Evolutionary conservation across 2,888 invertebrate species (phyloP), one percentile per base, ranked within the genome.

Genomic region (Sphecodes monilicornis): DNA sequence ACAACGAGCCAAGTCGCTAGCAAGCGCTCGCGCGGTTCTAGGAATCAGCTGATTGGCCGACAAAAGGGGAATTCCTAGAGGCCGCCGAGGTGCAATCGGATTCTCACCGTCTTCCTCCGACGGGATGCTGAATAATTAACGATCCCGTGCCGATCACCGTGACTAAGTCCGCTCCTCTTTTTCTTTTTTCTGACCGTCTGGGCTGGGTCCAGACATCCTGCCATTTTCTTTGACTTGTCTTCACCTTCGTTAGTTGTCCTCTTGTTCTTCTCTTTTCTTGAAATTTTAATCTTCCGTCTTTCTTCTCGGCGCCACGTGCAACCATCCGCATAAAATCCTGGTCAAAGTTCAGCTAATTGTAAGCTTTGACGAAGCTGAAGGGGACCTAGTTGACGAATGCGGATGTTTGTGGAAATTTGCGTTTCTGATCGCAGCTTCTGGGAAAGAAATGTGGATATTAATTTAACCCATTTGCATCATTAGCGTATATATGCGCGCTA

Each of bases 1-100:
- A 90, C 88, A 75, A 90, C 89, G 91, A 92, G 90, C 88, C 90
- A 86, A 90, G 90, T 87, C 82, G 77, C 80, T 84, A 76, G 78
- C 76, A 77, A 84, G 78, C 82, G 80, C 77, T 82, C 68, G 69
- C 70, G 46, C 70, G 76, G n/a, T 89, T 90, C 90, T 87, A 85
- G 80, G 88, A 91, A 90, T 90, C 89, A 89, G 90, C 89, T 90
- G 90, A 90, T 91, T 86, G 78, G 60, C 77, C 77, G 69, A 76
- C 85, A 74, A 85, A 84, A 68, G 77, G 81, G 80, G 84, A 76
- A 87, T 90, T 85, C 79, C 83, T 76, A 75, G 80, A 87, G 77
- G 66, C 73, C 29, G 18, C 10, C 22, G 54, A 13, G 60, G 64
- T 46, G 41, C 78, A 18, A 66, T 66, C 71, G 74, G 57, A 72